Evolutionary conservation across 2,113 vertebrate species (phyloP).

Genomic region (Felis catus): DNA sequence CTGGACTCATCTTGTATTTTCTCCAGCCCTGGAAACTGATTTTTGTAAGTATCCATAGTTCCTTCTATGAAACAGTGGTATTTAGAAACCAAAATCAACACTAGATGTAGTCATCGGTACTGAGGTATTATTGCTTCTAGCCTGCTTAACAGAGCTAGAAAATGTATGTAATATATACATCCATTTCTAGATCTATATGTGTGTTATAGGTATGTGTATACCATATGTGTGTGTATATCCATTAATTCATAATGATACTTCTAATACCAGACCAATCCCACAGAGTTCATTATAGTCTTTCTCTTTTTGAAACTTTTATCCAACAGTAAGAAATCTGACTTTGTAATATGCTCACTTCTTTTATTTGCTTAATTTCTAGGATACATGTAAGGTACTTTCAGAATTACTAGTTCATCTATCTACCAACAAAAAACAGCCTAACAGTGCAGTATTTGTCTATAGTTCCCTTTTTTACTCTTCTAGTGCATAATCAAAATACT

Average conservation of each 20-base stretch:
- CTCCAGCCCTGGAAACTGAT: not conserved
- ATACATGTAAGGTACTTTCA: not conserved
- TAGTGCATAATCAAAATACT: not conserved
- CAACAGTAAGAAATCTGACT: not conserved
- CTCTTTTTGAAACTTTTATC: not conserved
- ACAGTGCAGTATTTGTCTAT: not conserved
- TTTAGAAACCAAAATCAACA: not conserved
- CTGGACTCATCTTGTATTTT: not conserved
- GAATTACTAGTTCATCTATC: not conserved
- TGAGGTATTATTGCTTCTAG: not conserved
- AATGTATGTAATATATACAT: not conserved
- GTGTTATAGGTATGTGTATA: not conserved
- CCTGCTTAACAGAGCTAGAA: not conserved
- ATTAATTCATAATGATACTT: not conserved
- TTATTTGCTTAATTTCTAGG: constrained; percentile 20
- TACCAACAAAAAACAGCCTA: not conserved
- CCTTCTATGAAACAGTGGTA: not conserved
- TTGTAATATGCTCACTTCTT: not conserved
- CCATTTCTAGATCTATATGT: not conserved
- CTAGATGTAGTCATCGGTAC: not conserved
- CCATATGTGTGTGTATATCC: not conserved
- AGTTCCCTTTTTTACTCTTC: not conserved
- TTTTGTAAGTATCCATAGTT: not conserved
- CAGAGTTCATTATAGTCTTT: constrained; percentile 1
- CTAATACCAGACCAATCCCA: not conserved